Evolutionary conservation across 2,113 vertebrate genomes (phyloP), one percentile per base, ranked within the genome.

Genomic region (Peromyscus polionotus): DNA sequence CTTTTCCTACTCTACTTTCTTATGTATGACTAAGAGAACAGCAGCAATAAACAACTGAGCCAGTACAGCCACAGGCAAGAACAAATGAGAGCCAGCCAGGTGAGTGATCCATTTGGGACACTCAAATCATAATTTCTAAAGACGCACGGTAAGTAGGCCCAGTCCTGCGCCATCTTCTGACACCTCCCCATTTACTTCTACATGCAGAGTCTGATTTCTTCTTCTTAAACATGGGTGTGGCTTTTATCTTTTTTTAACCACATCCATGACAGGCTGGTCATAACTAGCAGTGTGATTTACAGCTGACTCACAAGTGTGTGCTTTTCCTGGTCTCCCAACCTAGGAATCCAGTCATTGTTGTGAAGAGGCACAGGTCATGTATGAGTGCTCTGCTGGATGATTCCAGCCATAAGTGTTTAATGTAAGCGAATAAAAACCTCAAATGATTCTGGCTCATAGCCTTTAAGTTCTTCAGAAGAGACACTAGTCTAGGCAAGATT

Each of bases 191-290:
- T 85, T 31, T 45, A 45, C 81, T n/a, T 91, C 65, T 24, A 80
- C 6, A 75, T 0, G 1, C 4, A 19, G 22, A n/a, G 31, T 48
- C 84, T n/a, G 9, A 24, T 87, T 45, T 77, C 24, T 4, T 31
- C 12, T 57, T 57, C 28, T 39, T 68, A 59, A 90, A 48, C 42
- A 39, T 42, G 19, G 75, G 31, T 88, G 54, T 59, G 67, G 70
- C 68, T 95, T 94, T 3, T 22, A 39, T 91, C n/a, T 84, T 97
- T 84, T 97, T 88, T 70, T 42, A 86, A 84, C 14, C 73, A 95
- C 79, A 91, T 3, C 61, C 20, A 39, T 9, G 70, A 89, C 48
- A 48, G 68, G 24, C 17, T 36, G 24, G 67, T 57, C 39, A 24
- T 3, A 59, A 76, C 51, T 77, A 63, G 51, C 73, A 20, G 24